Conservation (phyloP, 2,797 vertebrate species). For the Acanthopagrus latus region DNA sequence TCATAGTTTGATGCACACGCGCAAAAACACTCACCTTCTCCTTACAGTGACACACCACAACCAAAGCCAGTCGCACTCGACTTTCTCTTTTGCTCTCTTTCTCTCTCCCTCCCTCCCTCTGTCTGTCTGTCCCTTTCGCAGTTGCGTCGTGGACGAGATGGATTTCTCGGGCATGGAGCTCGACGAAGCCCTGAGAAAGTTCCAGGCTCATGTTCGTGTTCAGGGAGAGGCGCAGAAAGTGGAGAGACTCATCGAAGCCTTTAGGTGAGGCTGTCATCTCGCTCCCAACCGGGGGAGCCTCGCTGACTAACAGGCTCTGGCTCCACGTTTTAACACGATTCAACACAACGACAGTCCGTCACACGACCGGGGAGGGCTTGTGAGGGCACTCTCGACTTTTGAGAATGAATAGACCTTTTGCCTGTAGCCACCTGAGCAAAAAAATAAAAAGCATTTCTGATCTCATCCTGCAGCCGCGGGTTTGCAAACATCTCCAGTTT, state of each 20-base stretch:
- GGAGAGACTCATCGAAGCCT: slow-evolving; percentile 98
- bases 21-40: slow-evolving; percentile 45
- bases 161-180: slow-evolving; percentile 99
- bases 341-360: slow-evolving; percentile 43
- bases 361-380: slow-evolving; percentile 38
- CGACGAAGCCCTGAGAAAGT: slow-evolving; percentile 98
- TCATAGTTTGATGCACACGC: slow-evolving; percentile 44
- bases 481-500: slow-evolving; percentile 37
- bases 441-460: slow-evolving; percentile 31
- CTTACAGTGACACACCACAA: slow-evolving; percentile 33
- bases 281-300: slow-evolving; percentile 19
- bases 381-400: slow-evolving; percentile 43
- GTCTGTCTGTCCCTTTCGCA: slow-evolving; percentile 63
- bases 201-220: slow-evolving; percentile 98
- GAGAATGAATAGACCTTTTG: slow-evolving; percentile 48
- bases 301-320: slow-evolving; percentile 43
- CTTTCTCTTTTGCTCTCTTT: neutral
- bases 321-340: slow-evolving; percentile 45
- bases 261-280: slow-evolving; percentile 88
- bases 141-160: slow-evolving; percentile 99
- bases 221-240: slow-evolving; percentile 99
- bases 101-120: slow-evolving; percentile 6
- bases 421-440: slow-evolving; percentile 58
- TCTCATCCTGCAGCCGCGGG: slow-evolving; percentile 41
- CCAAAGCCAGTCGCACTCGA: slow-evolving; percentile 22